A percentile compares a stretch with the other conserved stretches of the same genome.
Evolutionary conservation across 2,888 invertebrate genomes (phyloP).

Genomic region (Synanthedon myopaeformis): DNA sequence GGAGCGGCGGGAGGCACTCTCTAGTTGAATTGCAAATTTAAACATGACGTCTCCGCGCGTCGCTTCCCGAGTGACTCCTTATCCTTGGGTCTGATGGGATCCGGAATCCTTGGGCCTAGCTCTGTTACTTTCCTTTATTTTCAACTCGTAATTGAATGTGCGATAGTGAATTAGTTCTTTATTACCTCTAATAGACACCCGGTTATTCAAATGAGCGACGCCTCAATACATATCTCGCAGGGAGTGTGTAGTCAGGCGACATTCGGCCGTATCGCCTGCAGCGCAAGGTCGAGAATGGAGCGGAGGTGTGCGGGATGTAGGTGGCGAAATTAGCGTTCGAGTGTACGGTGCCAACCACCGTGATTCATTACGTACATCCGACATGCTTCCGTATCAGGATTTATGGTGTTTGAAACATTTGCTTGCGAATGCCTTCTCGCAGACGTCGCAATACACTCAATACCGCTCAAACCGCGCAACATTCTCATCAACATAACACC

Average conservation of each 20-base stretch:
- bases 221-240: not conserved
- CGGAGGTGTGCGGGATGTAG: not conserved
- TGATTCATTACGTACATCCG: slow-evolving; percentile 19
- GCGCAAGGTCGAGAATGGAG: not conserved
- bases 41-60: slow-evolving; percentile 24
- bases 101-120: not conserved
- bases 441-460: not conserved
- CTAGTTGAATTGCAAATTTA: slow-evolving; percentile 50
- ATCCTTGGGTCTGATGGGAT: not conserved
- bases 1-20: slow-evolving; percentile 20
- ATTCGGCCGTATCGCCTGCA: not conserved
- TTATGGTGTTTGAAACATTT: slow-evolving; percentile 19
- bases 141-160: no score
- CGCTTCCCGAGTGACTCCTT: slow-evolving; percentile 10
- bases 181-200: not conserved
- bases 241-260: not conserved
- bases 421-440: slow-evolving; percentile 9
- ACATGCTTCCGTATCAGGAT: slow-evolving; percentile 14
- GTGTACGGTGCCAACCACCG: slow-evolving; percentile 6
- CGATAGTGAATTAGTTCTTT: no score
- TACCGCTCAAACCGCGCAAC: not conserved
- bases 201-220: not conserved
- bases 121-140: no score
- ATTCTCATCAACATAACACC: no score
- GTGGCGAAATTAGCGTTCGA: not conserved